phyloP scores from a whole-genome alignment of 2,113 vertebrate species.

The Arothron firmamentum region DNA sequence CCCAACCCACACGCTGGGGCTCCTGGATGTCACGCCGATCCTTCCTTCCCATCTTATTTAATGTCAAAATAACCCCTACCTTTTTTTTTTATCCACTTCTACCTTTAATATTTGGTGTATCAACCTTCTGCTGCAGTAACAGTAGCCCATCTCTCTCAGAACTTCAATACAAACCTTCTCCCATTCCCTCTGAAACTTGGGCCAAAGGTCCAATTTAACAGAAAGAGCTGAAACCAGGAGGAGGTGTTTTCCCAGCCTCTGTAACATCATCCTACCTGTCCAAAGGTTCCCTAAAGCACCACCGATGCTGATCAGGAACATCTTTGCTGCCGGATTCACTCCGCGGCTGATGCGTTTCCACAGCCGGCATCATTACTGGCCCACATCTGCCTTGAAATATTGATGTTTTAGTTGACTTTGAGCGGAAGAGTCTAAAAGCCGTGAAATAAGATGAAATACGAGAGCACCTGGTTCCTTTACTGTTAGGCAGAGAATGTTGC shows the following conservation, averaged over 20 bases:
- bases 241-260: constrained; percentile 40
- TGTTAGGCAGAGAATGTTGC: constrained; percentile 26
- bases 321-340: constrained; percentile 26
- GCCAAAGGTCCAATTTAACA: no score
- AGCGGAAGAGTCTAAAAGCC: constrained; percentile 46
- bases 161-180: no score
- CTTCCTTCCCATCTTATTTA: no score
- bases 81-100: constrained; percentile 2
- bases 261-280: constrained; percentile 45
- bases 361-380: constrained; percentile 47
- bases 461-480: constrained; percentile 24
- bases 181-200: no score
- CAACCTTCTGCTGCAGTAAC: no score
- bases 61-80: no score
- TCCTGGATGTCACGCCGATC: no score
- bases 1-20: no score
- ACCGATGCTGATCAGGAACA: constrained; percentile 30
- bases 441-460: constrained; percentile 49
- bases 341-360: constrained; percentile 38
- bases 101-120: no score
- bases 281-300: constrained; percentile 37
- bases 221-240: no score
- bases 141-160: no score
- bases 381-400: constrained; percentile 48
- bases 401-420: constrained; percentile 59